Evolutionary conservation across 1,140 invertebrate genomes (phyloP).

Genomic region (Aphidius ervi): DNA sequence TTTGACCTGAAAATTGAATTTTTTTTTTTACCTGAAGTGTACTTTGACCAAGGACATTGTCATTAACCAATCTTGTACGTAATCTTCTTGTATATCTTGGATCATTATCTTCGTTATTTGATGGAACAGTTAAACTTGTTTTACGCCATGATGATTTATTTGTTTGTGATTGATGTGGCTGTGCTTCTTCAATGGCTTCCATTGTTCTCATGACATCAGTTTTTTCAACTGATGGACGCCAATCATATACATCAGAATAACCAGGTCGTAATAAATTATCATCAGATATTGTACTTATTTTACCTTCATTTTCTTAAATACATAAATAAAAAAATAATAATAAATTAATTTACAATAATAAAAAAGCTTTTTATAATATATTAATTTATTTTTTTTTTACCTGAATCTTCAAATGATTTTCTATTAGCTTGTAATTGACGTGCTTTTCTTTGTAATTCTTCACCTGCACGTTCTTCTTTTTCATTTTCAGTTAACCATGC

Average conservation of each 20-base stretch:
- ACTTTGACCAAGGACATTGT: slow-evolving; percentile 46
- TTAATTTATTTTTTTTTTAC: slow-evolving; percentile 43
- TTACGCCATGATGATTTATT: slow-evolving; percentile 76
- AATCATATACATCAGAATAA: slow-evolving; percentile 70
- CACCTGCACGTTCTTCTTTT: slow-evolving; percentile 70
- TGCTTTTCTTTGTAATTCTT: slow-evolving; percentile 61
- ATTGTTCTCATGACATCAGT: slow-evolving; percentile 78
- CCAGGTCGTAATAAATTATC: slow-evolving; percentile 50
- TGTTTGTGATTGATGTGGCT: slow-evolving; percentile 62
- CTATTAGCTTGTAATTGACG: slow-evolving; percentile 64
- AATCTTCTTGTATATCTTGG: slow-evolving; percentile 52
- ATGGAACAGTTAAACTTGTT: slow-evolving; percentile 64
- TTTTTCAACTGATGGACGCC: slow-evolving; percentile 77
- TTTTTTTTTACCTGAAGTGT: slow-evolving; percentile 39
- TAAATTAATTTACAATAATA: not conserved
- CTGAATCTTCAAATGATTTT: slow-evolving; percentile 77
- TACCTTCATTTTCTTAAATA: slow-evolving; percentile 66
- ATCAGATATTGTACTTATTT: slow-evolving; percentile 69
- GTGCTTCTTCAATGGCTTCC: slow-evolving; percentile 80
- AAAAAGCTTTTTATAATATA: too few species aligned
- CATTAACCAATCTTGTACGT: slow-evolving; percentile 49
- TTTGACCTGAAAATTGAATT: slow-evolving; percentile 31
- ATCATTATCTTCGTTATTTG: slow-evolving; percentile 59
- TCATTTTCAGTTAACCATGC: slow-evolving; percentile 86
- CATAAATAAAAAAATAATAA: slow-evolving; percentile 22